Evolutionary conservation across 2,113 vertebrate species (phyloP).

Genomic region (Neogale vison): DNA sequence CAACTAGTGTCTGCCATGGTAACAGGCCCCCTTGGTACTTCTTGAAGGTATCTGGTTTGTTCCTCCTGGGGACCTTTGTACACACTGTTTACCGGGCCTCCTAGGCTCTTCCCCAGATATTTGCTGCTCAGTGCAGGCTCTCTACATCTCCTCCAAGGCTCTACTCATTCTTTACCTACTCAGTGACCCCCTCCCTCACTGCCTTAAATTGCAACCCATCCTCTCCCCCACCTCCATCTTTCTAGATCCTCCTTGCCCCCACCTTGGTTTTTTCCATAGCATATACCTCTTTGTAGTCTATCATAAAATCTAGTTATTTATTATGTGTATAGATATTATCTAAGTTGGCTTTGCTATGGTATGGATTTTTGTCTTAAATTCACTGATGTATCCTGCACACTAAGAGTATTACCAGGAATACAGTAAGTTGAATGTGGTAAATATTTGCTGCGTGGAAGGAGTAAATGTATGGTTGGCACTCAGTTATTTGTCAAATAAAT

Average conservation of each 20-base stretch:
- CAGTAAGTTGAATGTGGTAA: background rate
- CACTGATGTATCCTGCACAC: background rate
- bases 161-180: background rate
- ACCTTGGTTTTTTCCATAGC: background rate
- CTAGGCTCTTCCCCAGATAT: background rate
- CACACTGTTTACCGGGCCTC: background rate
- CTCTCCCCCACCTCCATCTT: background rate
- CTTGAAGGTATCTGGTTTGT: background rate
- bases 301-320: background rate
- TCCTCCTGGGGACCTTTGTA: background rate
- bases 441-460: background rate
- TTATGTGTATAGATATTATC: background rate
- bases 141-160: background rate
- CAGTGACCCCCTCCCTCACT: background rate
- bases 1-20: fast-evolving
- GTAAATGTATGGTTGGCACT: background rate
- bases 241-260: background rate
- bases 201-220: background rate
- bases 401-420: background rate
- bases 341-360: background rate
- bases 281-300: background rate
- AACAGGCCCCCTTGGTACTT: background rate
- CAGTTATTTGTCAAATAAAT: background rate
- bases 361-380: background rate
- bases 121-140: background rate